Percentiles rank a stretch among this genome's conserved stretches.
These are phyloP conservation scores for Branchinecta lynchi DNA, from an alignment of 1,140 invertebrate species.

Conservation along the genomic window DNA sequence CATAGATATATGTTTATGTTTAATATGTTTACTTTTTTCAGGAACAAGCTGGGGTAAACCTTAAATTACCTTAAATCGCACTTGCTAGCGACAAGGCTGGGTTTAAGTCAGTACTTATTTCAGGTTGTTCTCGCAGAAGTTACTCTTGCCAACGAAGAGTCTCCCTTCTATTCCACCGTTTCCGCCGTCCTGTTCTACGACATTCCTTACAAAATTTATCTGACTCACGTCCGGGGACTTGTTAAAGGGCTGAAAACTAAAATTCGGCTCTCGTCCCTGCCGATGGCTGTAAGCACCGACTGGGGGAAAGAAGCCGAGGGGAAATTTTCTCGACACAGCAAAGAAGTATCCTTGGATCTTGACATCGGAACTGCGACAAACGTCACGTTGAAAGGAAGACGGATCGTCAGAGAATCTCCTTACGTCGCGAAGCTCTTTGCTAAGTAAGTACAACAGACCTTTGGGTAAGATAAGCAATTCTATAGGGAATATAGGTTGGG, in stretches of 20 bases:
- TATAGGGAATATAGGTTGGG: too few relatives aligned
- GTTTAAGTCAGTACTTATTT: neutral
- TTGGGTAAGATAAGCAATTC: too few relatives aligned
- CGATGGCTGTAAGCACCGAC: neutral
- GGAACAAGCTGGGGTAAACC: too few relatives aligned
- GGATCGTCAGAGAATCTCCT: neutral
- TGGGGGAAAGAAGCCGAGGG: neutral
- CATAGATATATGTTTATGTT: too few relatives aligned
- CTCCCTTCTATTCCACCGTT: neutral
- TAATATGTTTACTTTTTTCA: too few relatives aligned
- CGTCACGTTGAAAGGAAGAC: neutral
- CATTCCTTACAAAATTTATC: neutral
- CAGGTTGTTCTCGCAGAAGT: neutral
- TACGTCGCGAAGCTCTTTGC: neutral
- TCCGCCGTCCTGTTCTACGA: neutral
- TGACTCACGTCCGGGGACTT: neutral
- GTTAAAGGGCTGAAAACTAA: neutral
- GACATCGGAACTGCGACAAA: neutral
- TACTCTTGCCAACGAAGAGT: neutral
- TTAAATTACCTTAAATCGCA: too few relatives aligned
- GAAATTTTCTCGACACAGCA: neutral
- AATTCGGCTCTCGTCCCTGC: neutral
- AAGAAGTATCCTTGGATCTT: neutral
- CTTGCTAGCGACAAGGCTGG: too few relatives aligned
- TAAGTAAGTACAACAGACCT: neutral